These are phyloP conservation scores for Physocephala rufipes DNA, from an alignment of 2,888 invertebrate genomes.

Conservation along the genomic window DNA sequence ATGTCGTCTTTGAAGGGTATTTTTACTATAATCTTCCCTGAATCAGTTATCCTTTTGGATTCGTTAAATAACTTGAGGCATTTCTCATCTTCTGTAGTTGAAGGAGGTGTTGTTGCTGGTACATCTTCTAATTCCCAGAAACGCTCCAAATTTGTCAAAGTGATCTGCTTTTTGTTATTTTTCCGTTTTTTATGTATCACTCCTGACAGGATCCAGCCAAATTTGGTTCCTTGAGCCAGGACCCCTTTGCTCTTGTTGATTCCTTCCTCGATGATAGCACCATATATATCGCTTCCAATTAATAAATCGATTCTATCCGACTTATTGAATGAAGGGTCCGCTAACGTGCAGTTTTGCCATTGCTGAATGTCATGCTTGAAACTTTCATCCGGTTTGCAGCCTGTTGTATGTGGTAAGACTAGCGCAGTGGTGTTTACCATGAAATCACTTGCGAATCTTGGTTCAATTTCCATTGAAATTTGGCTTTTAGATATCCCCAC, in stretches of 20 bases:
- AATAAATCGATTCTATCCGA: slow-evolving; percentile 7
- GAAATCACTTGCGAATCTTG: slow-evolving; percentile 27
- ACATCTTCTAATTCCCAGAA: slow-evolving; percentile 6
- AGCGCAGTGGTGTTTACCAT: slow-evolving; percentile 1
- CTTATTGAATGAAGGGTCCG: slow-evolving; percentile 7
- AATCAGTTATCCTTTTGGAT: background rate
- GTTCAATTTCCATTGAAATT: slow-evolving; percentile 25
- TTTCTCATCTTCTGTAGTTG: background rate
- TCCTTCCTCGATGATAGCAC: slow-evolving; percentile 8
- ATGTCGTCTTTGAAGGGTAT: slow-evolving; percentile 1
- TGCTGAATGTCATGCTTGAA: slow-evolving; percentile 10
- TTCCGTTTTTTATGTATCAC: background rate
- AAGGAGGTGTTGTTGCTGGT: background rate
- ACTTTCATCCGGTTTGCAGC: background rate
- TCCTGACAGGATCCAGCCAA: background rate
- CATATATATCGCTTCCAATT: slow-evolving; percentile 2
- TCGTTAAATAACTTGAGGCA: background rate
- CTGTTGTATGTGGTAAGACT: background rate
- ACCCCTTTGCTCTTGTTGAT: background rate
- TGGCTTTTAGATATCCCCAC: slow-evolving; percentile 23
- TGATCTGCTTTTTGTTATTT: background rate
- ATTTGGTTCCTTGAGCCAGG: background rate
- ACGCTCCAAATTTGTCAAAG: slow-evolving; percentile 4
- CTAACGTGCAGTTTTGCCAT: background rate
- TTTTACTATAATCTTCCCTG: slow-evolving; percentile 2